Base-by-base conservation (phyloP, 2,888 invertebrate genomes). In the Melinopterus prodromus region DNA sequence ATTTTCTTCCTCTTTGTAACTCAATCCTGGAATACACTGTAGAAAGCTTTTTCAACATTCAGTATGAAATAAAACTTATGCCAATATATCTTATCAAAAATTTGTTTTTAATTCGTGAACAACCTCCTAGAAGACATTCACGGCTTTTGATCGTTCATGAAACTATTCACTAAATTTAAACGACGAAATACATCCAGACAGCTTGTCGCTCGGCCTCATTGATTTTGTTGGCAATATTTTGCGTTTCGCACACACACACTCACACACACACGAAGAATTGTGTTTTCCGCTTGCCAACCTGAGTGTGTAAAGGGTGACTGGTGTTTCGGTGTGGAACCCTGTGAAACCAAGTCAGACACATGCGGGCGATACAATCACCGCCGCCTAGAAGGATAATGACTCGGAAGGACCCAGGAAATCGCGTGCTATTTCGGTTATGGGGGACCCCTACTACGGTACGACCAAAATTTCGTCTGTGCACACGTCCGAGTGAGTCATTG, bases 381-480 rank as follows among this genome's bases (percentile, higher is more conserved):
- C 70, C 79, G 79, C 71, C 74, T 77, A 77, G 77, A 69, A 79
- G 77, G 79, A 79, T 79, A 77, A 79, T 79, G 79, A 79, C 79
- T 76, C 79, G 79, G 76, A 79, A 70, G 79, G 79, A 78, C 79
- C 71, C 69, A 76, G 79, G 79, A 74, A 79, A 79, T 79, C 79
- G 79, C 79, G 79, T 79, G 79, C 76, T 79, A 79, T 79, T 79
- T 79, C 76, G 79, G 75, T 70, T 75, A 75, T 75, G 53, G 70
- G 76, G 79, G 76, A 53, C 53, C 53, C 53, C 53, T 12, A 9
- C 53, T 53, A 53, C 53, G 12, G 12, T 12, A 53, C 53, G 53
- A 12, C 53, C 53, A 53, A 53, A 53, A 9, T 53, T 12, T 9
- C 53, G 53, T 9, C 53, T 12, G 53, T 26, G 26, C 26, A 26